Evolutionary conservation across 2,888 invertebrate genomes (phyloP).

Genomic region (Drosophila vallismaia): DNA sequence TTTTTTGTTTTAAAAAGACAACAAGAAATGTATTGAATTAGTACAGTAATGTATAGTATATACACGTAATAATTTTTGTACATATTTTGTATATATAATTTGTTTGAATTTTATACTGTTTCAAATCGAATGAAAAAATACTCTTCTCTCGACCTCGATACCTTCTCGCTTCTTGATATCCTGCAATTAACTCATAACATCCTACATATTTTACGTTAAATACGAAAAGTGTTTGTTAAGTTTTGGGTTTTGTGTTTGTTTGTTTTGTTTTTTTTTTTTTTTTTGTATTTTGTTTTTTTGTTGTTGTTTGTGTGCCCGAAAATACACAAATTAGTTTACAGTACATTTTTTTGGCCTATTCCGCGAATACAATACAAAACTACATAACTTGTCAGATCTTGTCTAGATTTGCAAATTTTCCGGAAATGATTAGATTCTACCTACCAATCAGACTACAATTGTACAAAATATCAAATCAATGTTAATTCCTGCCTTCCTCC

Average conservation of each 20-base stretch:
- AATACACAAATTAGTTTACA: slow-evolving; percentile 28
- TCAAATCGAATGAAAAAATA: slow-evolving; percentile 27
- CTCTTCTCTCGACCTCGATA: background rate
- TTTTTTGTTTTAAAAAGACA: slow-evolving; percentile 32
- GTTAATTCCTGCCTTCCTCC: background rate
- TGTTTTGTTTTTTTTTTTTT: background rate
- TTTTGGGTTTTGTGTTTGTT: too few relatives aligned
- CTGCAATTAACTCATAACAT: background rate
- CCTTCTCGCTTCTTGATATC: background rate
- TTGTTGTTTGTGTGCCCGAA: slow-evolving; percentile 10
- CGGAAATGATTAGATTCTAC: slow-evolving; percentile 9
- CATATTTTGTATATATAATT: slow-evolving; percentile 8
- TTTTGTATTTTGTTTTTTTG: too few relatives aligned
- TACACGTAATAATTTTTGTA: slow-evolving; percentile 41
- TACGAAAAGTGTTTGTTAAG: background rate
- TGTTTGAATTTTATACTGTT: slow-evolving; percentile 15
- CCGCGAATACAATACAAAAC: background rate
- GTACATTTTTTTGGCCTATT: slow-evolving; percentile 1
- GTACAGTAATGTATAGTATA: slow-evolving; percentile 40
- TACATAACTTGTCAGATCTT: slow-evolving; percentile 9
- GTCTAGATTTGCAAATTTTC: slow-evolving; percentile 1
- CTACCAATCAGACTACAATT: slow-evolving; percentile 7
- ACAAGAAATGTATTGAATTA: slow-evolving; percentile 47
- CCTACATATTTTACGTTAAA: slow-evolving; percentile 1
- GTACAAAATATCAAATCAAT: slow-evolving; percentile 6